Percentiles rank a stretch among this genome's conserved stretches.
Evolutionary conservation across 2,797 vertebrate species (phyloP).

Genomic region (Falco cherrug): DNA sequence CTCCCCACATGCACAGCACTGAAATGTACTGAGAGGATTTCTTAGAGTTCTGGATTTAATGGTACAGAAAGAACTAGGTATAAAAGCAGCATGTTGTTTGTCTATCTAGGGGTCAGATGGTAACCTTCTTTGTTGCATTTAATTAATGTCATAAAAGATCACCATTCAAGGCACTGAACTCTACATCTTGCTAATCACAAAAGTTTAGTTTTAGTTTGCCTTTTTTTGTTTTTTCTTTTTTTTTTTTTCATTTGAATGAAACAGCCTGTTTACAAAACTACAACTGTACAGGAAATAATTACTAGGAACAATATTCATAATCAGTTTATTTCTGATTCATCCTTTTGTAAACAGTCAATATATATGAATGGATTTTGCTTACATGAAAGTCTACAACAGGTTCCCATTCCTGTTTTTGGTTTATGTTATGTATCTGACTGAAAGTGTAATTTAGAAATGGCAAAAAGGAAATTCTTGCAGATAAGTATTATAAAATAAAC

Average conservation of each 20-base stretch:
- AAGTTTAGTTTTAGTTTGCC: not conserved
- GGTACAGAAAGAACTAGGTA: not conserved
- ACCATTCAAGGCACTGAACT: not conserved
- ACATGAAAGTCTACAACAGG: not conserved
- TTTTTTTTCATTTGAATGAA: not conserved
- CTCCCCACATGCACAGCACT: fast-evolving
- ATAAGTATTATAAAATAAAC: not conserved
- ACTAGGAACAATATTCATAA: not conserved
- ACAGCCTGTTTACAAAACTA: not conserved
- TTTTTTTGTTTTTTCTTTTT: not conserved
- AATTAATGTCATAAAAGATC: not conserved
- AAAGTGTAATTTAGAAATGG: not conserved
- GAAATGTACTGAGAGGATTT: not conserved
- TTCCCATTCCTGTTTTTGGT: not conserved
- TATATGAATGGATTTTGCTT: not conserved
- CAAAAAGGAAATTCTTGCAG: not conserved
- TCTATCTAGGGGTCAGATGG: not conserved
- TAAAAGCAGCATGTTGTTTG: not conserved
- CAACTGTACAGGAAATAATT: not conserved
- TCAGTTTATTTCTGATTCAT: not conserved
- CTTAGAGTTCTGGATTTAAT: not conserved
- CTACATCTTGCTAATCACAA: not conserved
- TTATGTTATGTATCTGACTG: not conserved
- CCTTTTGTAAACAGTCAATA: not conserved
- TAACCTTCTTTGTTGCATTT: not conserved